phyloP scores from a whole-genome alignment of 2,888 invertebrate species.

The Eupithecia tripunctaria region DNA sequence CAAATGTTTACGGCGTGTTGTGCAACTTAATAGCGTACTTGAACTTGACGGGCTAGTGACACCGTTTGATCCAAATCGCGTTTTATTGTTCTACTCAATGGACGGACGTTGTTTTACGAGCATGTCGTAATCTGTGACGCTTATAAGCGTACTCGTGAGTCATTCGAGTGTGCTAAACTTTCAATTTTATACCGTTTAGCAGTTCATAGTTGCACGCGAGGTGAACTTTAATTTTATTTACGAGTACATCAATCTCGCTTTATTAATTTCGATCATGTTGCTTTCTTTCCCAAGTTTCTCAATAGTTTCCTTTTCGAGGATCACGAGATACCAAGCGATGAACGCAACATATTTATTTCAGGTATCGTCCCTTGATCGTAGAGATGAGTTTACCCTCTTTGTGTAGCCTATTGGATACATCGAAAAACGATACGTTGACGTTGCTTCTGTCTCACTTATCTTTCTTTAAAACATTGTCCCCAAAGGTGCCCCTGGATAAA shows the following conservation, averaged over 20 bases:
- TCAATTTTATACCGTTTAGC: conserved; percentile 61
- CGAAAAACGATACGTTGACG: conserved; percentile 55
- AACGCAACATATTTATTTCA: conserved; percentile 34
- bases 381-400: conserved; percentile 46
- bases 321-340: conserved; percentile 24
- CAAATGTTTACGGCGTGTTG: conserved; percentile 78
- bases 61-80: conserved; percentile 81
- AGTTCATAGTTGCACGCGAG: conserved; percentile 24
- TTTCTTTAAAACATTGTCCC: conserved; percentile 76
- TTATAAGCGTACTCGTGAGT: conserved; percentile 71
- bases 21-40: conserved; percentile 82
- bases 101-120: conserved; percentile 79
- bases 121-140: conserved; percentile 78
- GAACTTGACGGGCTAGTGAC: conserved; percentile 82
- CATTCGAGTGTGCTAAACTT: conserved; percentile 69
- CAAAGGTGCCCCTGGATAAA: conserved; percentile 64
- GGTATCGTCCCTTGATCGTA: conserved; percentile 46
- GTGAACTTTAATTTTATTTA: conserved; percentile 2
- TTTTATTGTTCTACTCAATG: conserved; percentile 82
- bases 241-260: background rate
- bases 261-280: background rate
- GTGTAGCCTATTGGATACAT: conserved; percentile 47
- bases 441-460: conserved; percentile 62
- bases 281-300: conserved; percentile 1
- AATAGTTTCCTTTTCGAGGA: conserved; percentile 11